Evolutionary conservation across 2,113 vertebrate species (phyloP).

Genomic region (Ciconia stormi): DNA sequence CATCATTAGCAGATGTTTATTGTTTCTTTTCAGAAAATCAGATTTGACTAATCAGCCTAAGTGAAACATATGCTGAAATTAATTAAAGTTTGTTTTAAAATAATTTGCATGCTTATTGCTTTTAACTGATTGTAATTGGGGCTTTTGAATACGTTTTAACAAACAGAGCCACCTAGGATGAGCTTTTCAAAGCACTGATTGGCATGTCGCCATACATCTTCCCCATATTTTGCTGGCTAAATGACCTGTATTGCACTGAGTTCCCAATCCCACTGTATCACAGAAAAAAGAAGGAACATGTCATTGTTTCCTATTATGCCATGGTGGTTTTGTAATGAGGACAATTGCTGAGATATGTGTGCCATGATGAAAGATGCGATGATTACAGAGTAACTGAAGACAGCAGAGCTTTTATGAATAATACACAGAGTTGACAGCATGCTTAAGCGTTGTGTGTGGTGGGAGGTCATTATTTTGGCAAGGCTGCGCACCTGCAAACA

Average conservation of each 20-base stretch:
- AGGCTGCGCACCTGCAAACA: neutral
- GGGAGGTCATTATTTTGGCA: neutral
- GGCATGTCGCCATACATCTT: neutral
- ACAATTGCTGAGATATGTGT: constrained; percentile 12
- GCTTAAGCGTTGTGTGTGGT: neutral
- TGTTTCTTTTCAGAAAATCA: constrained; percentile 68
- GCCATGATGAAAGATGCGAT: constrained; percentile 20
- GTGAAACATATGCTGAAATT: constrained; percentile 71
- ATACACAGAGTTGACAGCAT: neutral
- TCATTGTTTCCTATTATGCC: neutral
- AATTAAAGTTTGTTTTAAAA: constrained; percentile 72
- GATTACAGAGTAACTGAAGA: constrained; percentile 16
- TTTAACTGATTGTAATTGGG: constrained; percentile 61
- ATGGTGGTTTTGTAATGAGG: neutral
- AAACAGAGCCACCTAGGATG: constrained; percentile 26
- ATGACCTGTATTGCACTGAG: neutral
- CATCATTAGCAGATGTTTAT: constrained; percentile 70
- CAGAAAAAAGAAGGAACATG: neutral
- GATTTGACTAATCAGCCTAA: constrained; percentile 64
- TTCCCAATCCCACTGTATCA: neutral
- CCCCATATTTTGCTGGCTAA: neutral
- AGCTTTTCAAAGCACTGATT: constrained; percentile 7
- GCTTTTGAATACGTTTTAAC: constrained; percentile 43
- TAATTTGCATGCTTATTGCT: constrained; percentile 63
- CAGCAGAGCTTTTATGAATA: constrained; percentile 18